Evolutionary conservation across 2,113 vertebrate genomes (phyloP).

Genomic region (Aythya baeri): DNA sequence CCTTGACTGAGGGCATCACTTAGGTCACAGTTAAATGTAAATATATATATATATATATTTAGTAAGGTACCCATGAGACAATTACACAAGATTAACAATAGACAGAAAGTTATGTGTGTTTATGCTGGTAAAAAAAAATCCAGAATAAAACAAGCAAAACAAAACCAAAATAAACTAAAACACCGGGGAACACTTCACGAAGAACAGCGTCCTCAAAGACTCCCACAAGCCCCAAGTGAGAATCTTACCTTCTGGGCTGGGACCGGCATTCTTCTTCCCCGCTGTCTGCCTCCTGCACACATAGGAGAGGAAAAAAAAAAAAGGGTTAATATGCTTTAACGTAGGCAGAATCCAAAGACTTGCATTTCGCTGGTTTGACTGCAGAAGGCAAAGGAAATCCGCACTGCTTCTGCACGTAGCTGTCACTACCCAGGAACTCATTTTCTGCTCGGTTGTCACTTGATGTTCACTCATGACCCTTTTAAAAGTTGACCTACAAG

Average conservation of each 20-base stretch:
- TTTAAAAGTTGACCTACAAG: neutral
- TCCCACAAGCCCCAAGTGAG: neutral
- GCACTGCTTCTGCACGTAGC: neutral
- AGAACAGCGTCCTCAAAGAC: neutral
- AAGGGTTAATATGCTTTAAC: neutral
- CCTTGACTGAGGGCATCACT: neutral
- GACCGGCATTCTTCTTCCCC: constrained; percentile 93
- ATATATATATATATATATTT: neutral
- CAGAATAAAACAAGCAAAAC: neutral
- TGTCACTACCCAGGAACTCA: constrained; percentile 30
- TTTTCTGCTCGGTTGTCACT: constrained; percentile 40
- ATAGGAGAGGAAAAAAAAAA: constrained; percentile 34
- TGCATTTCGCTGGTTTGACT: neutral
- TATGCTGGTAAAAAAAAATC: neutral
- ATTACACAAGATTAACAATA: neutral
- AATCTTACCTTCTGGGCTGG: constrained; percentile 90
- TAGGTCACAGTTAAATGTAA: neutral
- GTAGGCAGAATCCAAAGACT: neutral
- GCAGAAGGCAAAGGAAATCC: neutral
- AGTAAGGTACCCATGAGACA: neutral
- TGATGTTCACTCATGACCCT: neutral
- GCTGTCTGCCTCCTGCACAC: constrained; percentile 90
- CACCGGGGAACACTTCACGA: neutral
- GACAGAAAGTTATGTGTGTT: neutral
- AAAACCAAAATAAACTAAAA: neutral